Conservation (phyloP, 35 echinoderm and acorn worm genomes). For the Apostichopus californicus region DNA sequence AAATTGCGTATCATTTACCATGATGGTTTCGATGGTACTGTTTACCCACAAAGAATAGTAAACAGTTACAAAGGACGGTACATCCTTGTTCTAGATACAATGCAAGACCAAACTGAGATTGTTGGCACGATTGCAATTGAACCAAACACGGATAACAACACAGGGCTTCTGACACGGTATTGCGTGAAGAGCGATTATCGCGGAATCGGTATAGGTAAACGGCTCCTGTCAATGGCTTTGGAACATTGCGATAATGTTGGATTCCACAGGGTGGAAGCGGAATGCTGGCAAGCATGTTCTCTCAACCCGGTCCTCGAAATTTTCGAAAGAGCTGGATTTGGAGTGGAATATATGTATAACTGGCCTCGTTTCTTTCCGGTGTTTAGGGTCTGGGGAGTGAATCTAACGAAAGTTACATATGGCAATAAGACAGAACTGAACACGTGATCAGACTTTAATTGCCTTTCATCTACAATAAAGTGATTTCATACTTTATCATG, state of each 20-base stretch:
- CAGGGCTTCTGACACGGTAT: neutral
- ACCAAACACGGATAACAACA: neutral
- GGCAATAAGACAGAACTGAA: too few relatives aligned
- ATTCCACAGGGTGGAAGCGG: neutral
- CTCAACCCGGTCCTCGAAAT: neutral
- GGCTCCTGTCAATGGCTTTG: neutral
- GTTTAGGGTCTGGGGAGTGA: neutral
- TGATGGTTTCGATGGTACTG: neutral
- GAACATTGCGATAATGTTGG: neutral
- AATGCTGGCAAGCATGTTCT: slow-evolving; percentile 17
- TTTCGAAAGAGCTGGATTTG: slow-evolving; percentile 22
- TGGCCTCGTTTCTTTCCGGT: neutral
- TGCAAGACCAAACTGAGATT: neutral
- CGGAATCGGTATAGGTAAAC: slow-evolving; percentile 9
- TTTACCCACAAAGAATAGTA: neutral
- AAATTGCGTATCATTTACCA: neutral
- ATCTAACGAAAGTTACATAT: neutral
- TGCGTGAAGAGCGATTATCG: slow-evolving; percentile 7
- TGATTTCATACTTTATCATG: too few relatives aligned
- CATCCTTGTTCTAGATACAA: neutral
- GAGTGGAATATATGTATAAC: neutral
- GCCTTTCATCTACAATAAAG: too few relatives aligned
- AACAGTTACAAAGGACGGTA: neutral
- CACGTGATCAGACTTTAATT: too few relatives aligned
- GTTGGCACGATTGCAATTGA: slow-evolving; percentile 17